A percentile compares a stretch with the other conserved stretches of the same genome.
Conservation (phyloP, 2,113 vertebrate genomes). For the Limanda limanda region DNA sequence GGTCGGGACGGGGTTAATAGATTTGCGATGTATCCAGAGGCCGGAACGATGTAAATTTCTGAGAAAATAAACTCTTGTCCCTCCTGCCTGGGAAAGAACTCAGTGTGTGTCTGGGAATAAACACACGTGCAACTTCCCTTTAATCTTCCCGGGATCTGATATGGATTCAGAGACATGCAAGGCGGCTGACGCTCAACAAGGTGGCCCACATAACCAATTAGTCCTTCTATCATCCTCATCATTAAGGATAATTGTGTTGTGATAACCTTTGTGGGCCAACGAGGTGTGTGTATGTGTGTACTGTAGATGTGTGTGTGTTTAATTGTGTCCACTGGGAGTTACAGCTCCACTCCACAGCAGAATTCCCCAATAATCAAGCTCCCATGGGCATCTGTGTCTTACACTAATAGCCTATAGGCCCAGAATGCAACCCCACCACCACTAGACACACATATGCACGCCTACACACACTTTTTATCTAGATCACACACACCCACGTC, state of each 20-base stretch:
- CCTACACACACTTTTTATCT: background rate
- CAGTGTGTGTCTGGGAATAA: background rate
- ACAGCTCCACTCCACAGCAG: constrained; percentile 27
- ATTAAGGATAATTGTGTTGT: constrained; percentile 30
- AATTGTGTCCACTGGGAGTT: constrained; percentile 65
- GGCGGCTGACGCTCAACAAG: background rate
- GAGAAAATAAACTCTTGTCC: background rate
- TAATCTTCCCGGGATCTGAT: background rate
- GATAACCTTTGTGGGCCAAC: constrained; percentile 48
- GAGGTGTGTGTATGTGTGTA: constrained; percentile 12
- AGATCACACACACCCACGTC: background rate
- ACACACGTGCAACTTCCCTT: background rate
- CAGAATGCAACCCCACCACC: background rate
- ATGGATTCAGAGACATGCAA: background rate
- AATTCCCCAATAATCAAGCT: constrained; percentile 44
- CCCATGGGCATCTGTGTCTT: background rate
- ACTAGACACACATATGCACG: background rate
- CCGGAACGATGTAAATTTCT: background rate
- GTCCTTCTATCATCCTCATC: constrained; percentile 41
- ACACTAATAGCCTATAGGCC: constrained; percentile 5
- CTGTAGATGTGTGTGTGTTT: constrained; percentile 32
- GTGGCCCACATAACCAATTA: constrained; percentile 41
- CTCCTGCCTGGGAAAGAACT: background rate
- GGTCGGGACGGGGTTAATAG: constrained; percentile 56
- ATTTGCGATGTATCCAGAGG: constrained; percentile 30